Percentiles rank a stretch among this genome's conserved stretches.
Evolutionary conservation across 1,140 invertebrate species (phyloP).

Genomic region (Trypoxylus dichotomus): DNA sequence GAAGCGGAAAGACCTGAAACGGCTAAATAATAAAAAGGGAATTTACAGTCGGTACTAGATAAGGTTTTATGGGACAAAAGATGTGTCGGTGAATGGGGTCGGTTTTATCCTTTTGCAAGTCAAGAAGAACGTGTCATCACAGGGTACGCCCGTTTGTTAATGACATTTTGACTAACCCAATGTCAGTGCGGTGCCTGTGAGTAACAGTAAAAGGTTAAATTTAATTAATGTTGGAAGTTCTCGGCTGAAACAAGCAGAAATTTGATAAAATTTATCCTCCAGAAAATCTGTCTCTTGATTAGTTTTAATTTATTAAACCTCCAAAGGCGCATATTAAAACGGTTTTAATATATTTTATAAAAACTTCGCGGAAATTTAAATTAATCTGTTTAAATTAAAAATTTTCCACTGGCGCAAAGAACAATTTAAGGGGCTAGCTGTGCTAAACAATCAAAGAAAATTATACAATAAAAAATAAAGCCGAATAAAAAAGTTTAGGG

Average conservation of each 20-base stretch:
- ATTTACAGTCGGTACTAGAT: background rate
- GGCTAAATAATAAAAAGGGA: background rate
- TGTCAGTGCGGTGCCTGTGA: background rate
- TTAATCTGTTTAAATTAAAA: no score
- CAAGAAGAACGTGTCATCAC: background rate
- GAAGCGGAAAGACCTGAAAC: background rate
- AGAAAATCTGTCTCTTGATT: background rate
- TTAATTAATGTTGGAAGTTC: conserved; percentile 1
- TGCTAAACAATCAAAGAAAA: no score
- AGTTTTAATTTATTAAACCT: background rate
- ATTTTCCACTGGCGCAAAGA: no score
- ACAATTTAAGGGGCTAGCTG: no score
- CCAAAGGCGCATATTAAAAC: no score
- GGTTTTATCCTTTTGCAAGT: background rate
- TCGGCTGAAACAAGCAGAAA: background rate
- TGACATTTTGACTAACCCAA: conserved; percentile 11
- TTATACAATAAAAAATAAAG: no score
- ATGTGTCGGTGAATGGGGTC: background rate
- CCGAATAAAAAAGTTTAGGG: no score
- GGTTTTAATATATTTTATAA: background rate
- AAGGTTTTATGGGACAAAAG: background rate
- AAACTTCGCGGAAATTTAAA: background rate
- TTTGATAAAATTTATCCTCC: background rate
- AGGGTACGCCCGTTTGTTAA: background rate
- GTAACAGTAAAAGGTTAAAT: background rate